Percentiles rank a stretch among this genome's conserved stretches.
phyloP scores from a whole-genome alignment of 2,113 vertebrate genomes.

The Cairina moschata region DNA sequence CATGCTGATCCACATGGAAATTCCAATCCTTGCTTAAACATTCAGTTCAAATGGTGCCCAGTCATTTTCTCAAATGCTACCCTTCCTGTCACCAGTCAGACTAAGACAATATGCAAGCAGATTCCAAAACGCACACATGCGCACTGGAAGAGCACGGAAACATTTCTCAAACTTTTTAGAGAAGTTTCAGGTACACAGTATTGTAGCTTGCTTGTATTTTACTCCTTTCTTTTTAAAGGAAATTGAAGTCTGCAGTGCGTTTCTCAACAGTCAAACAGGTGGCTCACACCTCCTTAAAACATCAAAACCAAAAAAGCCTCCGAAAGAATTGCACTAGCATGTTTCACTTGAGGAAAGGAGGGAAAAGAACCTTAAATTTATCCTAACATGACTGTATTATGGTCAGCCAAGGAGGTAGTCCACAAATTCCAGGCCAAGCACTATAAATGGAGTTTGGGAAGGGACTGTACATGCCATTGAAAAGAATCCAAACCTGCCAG shows the following conservation, averaged over 20 bases:
- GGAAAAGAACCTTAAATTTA: background rate
- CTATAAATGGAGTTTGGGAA: background rate
- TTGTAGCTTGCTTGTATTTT: background rate
- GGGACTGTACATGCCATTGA: rapidly evolving
- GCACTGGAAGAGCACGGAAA: background rate
- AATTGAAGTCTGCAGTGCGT: background rate
- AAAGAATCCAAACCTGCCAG: background rate
- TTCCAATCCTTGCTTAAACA: background rate
- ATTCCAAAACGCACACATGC: background rate
- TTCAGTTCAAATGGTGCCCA: background rate
- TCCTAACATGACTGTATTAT: background rate
- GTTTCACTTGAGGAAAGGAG: background rate
- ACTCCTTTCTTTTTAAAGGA: background rate
- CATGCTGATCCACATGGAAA: background rate
- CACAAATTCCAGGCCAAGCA: background rate
- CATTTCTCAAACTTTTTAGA: background rate
- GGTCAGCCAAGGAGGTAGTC: background rate
- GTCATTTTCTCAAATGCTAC: background rate
- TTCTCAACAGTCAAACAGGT: background rate
- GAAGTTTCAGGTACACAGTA: background rate
- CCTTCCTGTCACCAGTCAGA: background rate
- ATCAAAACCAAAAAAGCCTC: background rate
- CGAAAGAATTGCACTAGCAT: background rate
- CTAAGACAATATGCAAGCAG: background rate
- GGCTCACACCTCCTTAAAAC: background rate